These are phyloP conservation scores for Odontamblyopus lacepedii DNA, from an alignment of 2,797 vertebrate species.

Conservation along the genomic window DNA sequence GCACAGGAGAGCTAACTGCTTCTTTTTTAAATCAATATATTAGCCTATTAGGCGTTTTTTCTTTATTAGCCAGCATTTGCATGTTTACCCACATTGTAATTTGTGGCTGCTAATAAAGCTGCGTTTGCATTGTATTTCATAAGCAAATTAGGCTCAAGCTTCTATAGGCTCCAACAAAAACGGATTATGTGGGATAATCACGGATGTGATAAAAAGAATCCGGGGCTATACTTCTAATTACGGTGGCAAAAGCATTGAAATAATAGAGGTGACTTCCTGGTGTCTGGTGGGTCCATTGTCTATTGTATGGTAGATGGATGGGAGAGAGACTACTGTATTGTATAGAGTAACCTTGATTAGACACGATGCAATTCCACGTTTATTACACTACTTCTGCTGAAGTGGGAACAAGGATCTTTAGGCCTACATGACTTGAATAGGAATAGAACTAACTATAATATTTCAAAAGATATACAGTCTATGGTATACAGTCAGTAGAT, in stretches of 20 bases:
- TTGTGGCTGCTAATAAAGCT: background rate
- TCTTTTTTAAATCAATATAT: background rate
- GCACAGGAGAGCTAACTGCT: background rate
- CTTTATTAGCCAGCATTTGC: background rate
- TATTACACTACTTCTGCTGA: background rate
- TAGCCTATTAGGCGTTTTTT: background rate
- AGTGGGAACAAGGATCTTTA: background rate
- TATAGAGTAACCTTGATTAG: background rate
- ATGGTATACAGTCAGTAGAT: background rate
- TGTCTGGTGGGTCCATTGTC: background rate
- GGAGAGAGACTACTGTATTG: background rate
- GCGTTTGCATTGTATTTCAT: background rate
- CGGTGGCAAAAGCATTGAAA: background rate
- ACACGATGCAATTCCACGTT: background rate
- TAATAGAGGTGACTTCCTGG: background rate
- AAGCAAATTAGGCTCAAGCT: background rate
- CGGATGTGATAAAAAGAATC: background rate
- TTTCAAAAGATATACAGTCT: background rate
- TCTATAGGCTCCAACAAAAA: background rate
- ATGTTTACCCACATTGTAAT: background rate
- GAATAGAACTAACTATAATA: background rate
- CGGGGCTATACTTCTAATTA: background rate
- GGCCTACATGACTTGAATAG: no score
- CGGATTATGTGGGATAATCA: background rate
- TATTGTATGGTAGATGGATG: conserved; percentile 1